phyloP scores from a whole-genome alignment of 2,888 invertebrate species.

The Rambutsinella grinnellia region DNA sequence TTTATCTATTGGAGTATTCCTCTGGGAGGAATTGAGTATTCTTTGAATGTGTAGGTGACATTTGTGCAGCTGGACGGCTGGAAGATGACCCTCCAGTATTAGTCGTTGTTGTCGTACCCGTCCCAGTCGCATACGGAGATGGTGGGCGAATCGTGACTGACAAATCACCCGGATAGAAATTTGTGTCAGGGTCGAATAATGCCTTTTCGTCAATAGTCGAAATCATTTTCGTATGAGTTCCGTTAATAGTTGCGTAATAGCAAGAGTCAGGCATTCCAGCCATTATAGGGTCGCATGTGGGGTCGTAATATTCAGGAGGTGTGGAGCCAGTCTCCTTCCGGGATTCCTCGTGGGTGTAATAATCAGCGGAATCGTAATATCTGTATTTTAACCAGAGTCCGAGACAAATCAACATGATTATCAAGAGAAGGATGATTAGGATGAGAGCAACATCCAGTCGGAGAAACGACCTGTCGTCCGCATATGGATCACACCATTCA shows the following conservation, averaged over 20 bases:
- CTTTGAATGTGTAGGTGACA: slow-evolving; percentile 43
- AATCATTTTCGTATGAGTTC: slow-evolving; percentile 63
- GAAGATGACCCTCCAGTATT: slow-evolving; percentile 33
- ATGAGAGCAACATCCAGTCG: slow-evolving; percentile 74
- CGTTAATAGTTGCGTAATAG: slow-evolving; percentile 52
- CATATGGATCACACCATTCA: slow-evolving; percentile 72
- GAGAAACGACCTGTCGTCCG: slow-evolving; percentile 73
- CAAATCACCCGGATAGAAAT: slow-evolving; percentile 50
- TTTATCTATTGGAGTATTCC: slow-evolving; percentile 47
- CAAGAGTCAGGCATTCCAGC: slow-evolving; percentile 45
- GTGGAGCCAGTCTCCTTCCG: slow-evolving; percentile 67
- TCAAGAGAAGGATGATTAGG: slow-evolving; percentile 71
- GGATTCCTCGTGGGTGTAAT: slow-evolving; percentile 85
- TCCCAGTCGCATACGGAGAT: slow-evolving; percentile 43
- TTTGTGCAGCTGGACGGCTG: slow-evolving; percentile 46
- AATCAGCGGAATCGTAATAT: slow-evolving; percentile 77
- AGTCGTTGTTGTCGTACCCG: slow-evolving; percentile 3
- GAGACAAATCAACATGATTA: slow-evolving; percentile 72
- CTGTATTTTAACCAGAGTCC: slow-evolving; percentile 74
- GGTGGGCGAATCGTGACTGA: slow-evolving; percentile 46
- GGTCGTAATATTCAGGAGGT: slow-evolving; percentile 56
- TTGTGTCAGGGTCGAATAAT: slow-evolving; percentile 53
- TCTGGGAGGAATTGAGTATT: slow-evolving; percentile 50
- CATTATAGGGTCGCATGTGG: slow-evolving; percentile 43
- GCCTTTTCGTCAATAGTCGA: slow-evolving; percentile 65